Conservation (phyloP, 2,113 vertebrate species). For the Sprattus sprattus region DNA sequence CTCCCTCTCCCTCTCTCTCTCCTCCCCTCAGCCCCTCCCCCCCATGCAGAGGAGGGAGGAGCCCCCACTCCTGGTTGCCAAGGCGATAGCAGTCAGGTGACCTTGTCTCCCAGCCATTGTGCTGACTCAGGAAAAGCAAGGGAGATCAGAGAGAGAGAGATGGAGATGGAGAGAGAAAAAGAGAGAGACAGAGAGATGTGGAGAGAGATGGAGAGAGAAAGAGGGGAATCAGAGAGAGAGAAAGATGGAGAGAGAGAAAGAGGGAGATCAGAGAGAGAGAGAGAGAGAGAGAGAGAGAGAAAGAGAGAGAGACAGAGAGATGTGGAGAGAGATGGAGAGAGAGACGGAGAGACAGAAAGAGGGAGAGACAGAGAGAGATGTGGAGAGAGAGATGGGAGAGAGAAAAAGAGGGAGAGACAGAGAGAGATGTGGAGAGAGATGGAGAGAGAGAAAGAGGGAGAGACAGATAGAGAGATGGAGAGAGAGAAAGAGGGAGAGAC, state of each 20-base stretch:
- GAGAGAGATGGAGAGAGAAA: background rate
- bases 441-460: no score
- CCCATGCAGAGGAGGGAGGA: background rate
- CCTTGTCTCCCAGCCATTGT: slow-evolving; percentile 64
- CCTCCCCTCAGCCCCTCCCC: background rate
- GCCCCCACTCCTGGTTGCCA: slow-evolving; percentile 57
- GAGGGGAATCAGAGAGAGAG: background rate
- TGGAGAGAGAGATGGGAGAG: slow-evolving; percentile 36
- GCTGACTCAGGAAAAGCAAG: slow-evolving; percentile 69
- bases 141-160: background rate
- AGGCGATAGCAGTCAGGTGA: slow-evolving; percentile 72
- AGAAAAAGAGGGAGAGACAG: background rate
- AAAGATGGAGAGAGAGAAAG: background rate
- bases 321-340: background rate
- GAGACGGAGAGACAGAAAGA: no score
- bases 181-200: background rate
- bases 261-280: background rate
- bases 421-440: background rate
- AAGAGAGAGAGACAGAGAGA: slow-evolving; percentile 36
- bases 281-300: slow-evolving; percentile 23
- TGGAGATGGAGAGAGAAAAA: slow-evolving; percentile 10
- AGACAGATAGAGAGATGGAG: no score
- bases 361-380: no score
- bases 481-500: background rate
- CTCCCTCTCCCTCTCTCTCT: slow-evolving; percentile 55